Conservation (phyloP, 2,888 invertebrate species). For the Netelia virgata region DNA sequence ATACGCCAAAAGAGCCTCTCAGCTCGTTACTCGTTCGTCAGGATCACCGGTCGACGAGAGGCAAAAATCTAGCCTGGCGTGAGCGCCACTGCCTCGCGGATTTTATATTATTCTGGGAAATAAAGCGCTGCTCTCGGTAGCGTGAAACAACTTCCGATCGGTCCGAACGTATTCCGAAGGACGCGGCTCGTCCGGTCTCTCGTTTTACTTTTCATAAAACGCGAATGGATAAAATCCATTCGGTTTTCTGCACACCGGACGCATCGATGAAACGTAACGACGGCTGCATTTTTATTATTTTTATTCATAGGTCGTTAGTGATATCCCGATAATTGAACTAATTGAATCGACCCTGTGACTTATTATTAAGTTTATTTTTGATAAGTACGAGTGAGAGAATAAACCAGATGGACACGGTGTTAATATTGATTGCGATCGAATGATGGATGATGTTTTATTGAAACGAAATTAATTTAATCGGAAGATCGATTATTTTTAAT, state of each 20-base stretch:
- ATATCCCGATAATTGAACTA: conserved; percentile 27
- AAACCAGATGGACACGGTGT: no score
- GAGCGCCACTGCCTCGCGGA: neutral
- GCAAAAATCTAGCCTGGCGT: neutral
- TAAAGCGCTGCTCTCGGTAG: conserved; percentile 55
- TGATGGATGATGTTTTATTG: no score
- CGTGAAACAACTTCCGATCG: conserved; percentile 68
- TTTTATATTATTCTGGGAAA: conserved; percentile 56
- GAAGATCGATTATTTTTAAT: no score
- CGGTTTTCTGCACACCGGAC: neutral
- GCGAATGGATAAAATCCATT: neutral
- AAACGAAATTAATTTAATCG: no score
- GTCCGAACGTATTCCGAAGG: conserved; percentile 53
- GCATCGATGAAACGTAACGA: neutral
- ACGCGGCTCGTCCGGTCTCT: conserved; percentile 49
- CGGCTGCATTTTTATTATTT: neutral
- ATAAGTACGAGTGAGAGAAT: neutral
- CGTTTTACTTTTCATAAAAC: conserved; percentile 3
- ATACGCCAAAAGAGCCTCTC: conserved; percentile 5
- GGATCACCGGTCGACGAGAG: neutral
- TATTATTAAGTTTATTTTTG: conserved; percentile 4
- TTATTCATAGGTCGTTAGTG: conserved; percentile 8
- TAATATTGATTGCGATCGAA: no score
- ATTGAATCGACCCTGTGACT: conserved; percentile 29
- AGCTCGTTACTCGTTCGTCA: conserved; percentile 1